Evolutionary conservation across 2,888 invertebrate genomes (phyloP).

Genomic region (Philereme transversata): DNA sequence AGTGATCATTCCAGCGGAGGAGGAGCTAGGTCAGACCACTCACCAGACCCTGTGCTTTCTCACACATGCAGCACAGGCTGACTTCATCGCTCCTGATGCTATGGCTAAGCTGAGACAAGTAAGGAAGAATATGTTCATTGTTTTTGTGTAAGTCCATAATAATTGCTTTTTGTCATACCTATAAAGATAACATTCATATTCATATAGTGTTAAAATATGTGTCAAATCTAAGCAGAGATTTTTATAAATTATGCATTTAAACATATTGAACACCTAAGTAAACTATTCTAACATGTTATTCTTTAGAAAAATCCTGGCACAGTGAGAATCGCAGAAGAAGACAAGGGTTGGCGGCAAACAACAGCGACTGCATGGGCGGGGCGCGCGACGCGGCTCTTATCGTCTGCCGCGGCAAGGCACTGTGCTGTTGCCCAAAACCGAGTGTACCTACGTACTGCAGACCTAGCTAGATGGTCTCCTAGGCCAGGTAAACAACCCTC

Average conservation of each 20-base stretch:
- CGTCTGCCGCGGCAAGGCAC: constrained; percentile 87
- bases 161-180: too few species aligned
- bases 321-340: constrained; percentile 95
- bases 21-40: constrained; percentile 94
- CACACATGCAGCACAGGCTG: constrained; percentile 94
- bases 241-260: too few species aligned
- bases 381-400: constrained; percentile 79
- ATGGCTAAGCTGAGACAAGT: constrained; percentile 97
- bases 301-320: constrained; percentile 90
- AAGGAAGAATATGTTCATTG: background rate
- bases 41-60: constrained; percentile 96
- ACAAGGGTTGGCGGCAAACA: constrained; percentile 92
- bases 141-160: too few species aligned
- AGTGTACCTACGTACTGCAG: constrained; percentile 90
- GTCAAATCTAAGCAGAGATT: too few species aligned
- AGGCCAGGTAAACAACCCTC: constrained; percentile 84
- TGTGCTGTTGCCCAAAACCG: constrained; percentile 91
- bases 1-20: constrained; percentile 94
- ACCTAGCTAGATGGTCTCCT: constrained; percentile 91
- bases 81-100: constrained; percentile 97
- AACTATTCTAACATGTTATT: too few species aligned
- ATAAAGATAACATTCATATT: too few species aligned
- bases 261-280: too few species aligned
- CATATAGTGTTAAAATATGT: too few species aligned
- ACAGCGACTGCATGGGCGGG: constrained; percentile 94